Evolutionary conservation across 1,140 invertebrate species (phyloP), one percentile per base, ranked within the genome.

Genomic region (Nebria ingens): DNA sequence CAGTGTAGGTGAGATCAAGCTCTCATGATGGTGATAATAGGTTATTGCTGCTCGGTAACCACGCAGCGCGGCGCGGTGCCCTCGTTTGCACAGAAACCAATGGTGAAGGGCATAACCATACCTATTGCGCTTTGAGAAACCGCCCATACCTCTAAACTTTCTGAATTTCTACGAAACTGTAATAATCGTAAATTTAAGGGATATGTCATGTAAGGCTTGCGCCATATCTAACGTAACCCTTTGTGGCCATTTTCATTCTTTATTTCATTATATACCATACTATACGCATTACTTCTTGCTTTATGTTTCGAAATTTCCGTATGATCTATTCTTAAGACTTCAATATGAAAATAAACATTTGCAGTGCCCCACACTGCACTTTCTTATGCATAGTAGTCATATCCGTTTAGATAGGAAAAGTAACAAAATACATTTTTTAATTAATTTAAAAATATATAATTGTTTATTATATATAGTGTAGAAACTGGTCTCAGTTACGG

Each of bases 141-240:
- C 40, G 40, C 40, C 40, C 40, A 45, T 45, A 45, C 40, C 9
- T 45, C 40, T 45, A 45, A 45, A 45, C 6, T 6, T 45, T 45
- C 9, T 45, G 40, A 45, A 45, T 45, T 45, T 45, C 40, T 45
- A 9, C 40, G 3, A 45, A 45, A 45, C 40, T 45, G 40, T 45
- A 45, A 45, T 45, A 45, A 45, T 45, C 40, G 40, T 45, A 45
- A 45, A 45, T 45, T 45, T 45, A 45, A 6, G 9, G 40, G 9
- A 45, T 45, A 45, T 45, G 40, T 45, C 40, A 45, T 45, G 40
- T 17, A 12, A 3, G 15, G 9, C 6, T 45, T 45, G 15, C 40
- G 9, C 40, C 6, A 4, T n/a, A n/a, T n/a, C n/a, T n/a, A n/a
- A n/a, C n/a, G n/a, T n/a, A 11, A 45, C 40, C 40, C 40, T 17